phyloP scores from a whole-genome alignment of 2,113 vertebrate genomes.

The Malurus elegans region DNA sequence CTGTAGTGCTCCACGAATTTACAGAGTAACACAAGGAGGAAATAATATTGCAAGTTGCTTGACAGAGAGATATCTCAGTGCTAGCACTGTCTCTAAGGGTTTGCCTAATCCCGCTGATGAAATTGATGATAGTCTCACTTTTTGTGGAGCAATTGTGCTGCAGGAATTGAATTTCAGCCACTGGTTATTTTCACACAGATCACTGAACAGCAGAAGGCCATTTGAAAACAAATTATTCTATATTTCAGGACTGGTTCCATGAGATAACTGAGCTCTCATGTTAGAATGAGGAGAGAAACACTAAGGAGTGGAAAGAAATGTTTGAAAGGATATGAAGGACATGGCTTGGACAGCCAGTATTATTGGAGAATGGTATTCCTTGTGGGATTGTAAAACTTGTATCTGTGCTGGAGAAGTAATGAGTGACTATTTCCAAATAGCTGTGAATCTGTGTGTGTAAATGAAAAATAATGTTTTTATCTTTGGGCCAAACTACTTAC shows the following conservation, averaged over 20 bases:
- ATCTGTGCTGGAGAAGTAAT: background rate
- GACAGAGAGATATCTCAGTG: background rate
- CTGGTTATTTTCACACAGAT: background rate
- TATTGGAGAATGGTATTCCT: background rate
- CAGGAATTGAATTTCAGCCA: background rate
- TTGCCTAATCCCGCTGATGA: background rate
- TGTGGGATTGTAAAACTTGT: background rate
- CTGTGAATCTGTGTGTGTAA: background rate
- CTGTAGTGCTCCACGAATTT: background rate
- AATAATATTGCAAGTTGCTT: background rate
- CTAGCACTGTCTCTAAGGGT: background rate
- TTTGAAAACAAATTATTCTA: conserved; percentile 11
- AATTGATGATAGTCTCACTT: background rate
- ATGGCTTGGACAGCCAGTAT: background rate
- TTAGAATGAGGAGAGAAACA: background rate
- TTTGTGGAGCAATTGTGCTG: background rate
- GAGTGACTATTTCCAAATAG: background rate
- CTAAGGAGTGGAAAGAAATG: background rate
- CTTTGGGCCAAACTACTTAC: background rate
- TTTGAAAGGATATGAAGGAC: background rate
- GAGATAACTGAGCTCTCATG: background rate
- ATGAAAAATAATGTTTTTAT: background rate
- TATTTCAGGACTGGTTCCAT: background rate
- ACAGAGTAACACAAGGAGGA: background rate
- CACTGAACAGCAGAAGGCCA: background rate